These are phyloP conservation scores for Scaptomyza polygonia DNA, from an alignment of 2,888 invertebrate genomes.

Conservation along the genomic window DNA sequence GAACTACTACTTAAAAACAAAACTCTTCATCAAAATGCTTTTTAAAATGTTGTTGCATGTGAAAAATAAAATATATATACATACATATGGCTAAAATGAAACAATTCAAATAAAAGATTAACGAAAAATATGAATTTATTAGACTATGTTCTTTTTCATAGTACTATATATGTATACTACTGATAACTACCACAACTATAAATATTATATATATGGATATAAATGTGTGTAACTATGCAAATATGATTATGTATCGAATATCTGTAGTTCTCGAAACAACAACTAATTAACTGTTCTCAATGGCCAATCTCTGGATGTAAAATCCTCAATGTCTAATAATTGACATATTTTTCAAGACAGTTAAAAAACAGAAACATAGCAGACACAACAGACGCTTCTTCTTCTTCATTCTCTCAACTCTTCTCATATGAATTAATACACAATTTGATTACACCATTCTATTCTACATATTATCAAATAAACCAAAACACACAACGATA, in stretches of 20 bases:
- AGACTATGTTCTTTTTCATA: conserved; percentile 67
- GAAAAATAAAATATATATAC: background rate
- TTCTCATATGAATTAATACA: conserved; percentile 41
- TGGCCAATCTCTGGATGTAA: conserved; percentile 35
- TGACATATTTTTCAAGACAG: conserved; percentile 11
- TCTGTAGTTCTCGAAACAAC: conserved; percentile 41
- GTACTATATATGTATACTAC: conserved; percentile 32
- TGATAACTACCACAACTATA: conserved; percentile 30
- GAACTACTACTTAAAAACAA: conserved; percentile 51
- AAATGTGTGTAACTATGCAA: conserved; percentile 28
- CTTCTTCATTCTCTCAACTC: conserved; percentile 45
- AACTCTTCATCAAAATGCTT: conserved; percentile 36
- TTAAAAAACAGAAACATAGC: background rate
- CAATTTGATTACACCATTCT: conserved; percentile 29
- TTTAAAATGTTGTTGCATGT: conserved; percentile 43
- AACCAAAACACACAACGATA: conserved; percentile 7
- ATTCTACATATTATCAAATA: conserved; percentile 9
- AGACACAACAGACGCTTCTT: conserved; percentile 43
- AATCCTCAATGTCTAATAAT: background rate
- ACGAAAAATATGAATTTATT: conserved; percentile 81
- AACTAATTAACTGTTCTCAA: conserved; percentile 31
- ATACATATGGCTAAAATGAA: conserved; percentile 32
- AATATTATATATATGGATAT: conserved; percentile 14
- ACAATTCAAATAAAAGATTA: conserved; percentile 46
- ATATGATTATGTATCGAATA: conserved; percentile 27